Percentiles rank a stretch among this genome's conserved stretches.
These are phyloP conservation scores for Amphiprion percula DNA, from an alignment of 2,113 vertebrate genomes.

Conservation along the genomic window DNA sequence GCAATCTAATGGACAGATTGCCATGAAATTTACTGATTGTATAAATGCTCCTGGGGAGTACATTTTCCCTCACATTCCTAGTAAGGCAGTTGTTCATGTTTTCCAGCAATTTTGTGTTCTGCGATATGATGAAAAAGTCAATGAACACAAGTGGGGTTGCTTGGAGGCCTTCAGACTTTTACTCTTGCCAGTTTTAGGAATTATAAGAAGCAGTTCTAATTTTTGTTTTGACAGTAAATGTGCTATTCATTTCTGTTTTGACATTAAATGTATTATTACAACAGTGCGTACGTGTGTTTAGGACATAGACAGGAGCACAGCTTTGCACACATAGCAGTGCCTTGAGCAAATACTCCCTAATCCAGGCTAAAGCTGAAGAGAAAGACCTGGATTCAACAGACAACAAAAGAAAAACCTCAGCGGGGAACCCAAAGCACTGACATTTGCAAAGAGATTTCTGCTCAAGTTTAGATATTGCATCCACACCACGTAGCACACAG, in stretches of 20 bases:
- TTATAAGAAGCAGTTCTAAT: background rate
- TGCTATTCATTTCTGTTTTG: too few relatives aligned
- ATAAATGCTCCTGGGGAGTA: background rate
- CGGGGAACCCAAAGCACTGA: constrained; percentile 28
- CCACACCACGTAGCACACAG: background rate
- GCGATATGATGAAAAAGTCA: background rate
- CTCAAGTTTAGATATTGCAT: constrained; percentile 32
- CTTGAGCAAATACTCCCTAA: constrained; percentile 74
- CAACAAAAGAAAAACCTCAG: constrained; percentile 61
- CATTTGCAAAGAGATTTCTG: constrained; percentile 26
- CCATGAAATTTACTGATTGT: background rate
- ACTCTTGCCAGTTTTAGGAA: background rate
- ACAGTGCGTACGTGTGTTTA: background rate
- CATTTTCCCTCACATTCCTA: background rate
- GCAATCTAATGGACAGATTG: constrained; percentile 7
- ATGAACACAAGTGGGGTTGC: constrained; percentile 9
- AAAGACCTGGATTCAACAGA: constrained; percentile 70
- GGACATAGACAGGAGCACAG: constrained; percentile 29
- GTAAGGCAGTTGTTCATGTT: background rate
- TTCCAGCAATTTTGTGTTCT: background rate
- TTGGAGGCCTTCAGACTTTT: background rate
- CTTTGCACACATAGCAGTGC: constrained; percentile 39
- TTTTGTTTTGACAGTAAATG: too few relatives aligned
- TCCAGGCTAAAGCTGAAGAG: constrained; percentile 59
- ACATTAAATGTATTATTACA: background rate